Evolutionary conservation across 2,888 invertebrate species (phyloP), one percentile per base, ranked within the genome.

Genomic region (Epinotia nisella): DNA sequence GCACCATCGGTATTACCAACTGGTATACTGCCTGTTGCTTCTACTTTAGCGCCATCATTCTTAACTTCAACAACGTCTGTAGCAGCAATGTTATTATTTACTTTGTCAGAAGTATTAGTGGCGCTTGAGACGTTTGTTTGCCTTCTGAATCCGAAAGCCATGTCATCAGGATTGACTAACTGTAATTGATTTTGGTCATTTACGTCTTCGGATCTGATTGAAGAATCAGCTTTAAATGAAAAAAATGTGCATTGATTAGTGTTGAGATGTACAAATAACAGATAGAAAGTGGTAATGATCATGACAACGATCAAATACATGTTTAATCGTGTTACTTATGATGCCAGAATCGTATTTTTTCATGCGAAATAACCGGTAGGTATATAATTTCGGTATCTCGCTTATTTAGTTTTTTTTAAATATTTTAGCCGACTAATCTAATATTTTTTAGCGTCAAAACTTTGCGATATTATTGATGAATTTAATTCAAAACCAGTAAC

Each of bases 101-200:
- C 55, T 56, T 24, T 66, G n/a, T 56, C 24, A 21, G 19, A 3
- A 35, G 45, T 29, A 17, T 24, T 24, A 11, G n/a, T 19, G 29
- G 9, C 10, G 41, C 41, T 21, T 41, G 41, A 41, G 1, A 24
- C 19, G 11, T 66, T 56, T 5, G 39, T 41, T 11, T 66, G 66
- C n/a, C 66, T 55, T 24, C 66, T 66, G 35, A 41, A 66, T 24
- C 55, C 66, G 15, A 56, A 41, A 41, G 19, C 4, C 7, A 55
- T 19, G 15, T 66, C 66, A 41, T 41, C 24, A 3, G 39, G 39
- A 21, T 35, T 65, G 10, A 56, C 11, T 10, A 24, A 11, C 19
- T 24, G 39, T 24, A 56, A 11, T 56, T 39, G 66, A 24, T 56
- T 56, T 3, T 55, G 19, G 19, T 41, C 24, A 11, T 41, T 56